phyloP scores from a whole-genome alignment of 2,888 invertebrate species.

The Scaptomyza parva region DNA sequence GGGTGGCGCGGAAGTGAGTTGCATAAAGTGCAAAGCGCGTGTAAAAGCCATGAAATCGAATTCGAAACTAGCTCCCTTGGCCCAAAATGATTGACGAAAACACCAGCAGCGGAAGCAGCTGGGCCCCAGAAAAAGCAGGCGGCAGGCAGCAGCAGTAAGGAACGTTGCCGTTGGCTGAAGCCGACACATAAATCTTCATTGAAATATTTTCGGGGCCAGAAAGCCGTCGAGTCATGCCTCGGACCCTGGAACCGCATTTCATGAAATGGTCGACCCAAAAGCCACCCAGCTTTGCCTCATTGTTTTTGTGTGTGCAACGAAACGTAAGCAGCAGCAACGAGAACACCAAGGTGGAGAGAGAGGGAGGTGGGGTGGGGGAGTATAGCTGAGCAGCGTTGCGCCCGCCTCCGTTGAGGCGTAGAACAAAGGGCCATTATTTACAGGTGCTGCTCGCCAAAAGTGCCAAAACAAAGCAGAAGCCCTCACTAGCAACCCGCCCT shows the following conservation, averaged over 20 bases:
- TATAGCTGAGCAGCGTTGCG: conserved; percentile 26
- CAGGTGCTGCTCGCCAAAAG: conserved; percentile 79
- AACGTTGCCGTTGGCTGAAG: conserved; percentile 60
- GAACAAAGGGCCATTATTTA: conserved; percentile 80
- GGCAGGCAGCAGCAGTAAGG: conserved; percentile 45
- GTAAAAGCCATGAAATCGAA: conserved; percentile 80
- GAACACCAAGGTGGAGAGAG: conserved; percentile 26
- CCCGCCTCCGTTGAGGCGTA: conserved; percentile 68
- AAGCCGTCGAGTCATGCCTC: conserved; percentile 70
- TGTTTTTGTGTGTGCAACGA: conserved; percentile 65
- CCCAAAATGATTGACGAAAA: conserved; percentile 74
- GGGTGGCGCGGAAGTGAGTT: conserved; percentile 73
- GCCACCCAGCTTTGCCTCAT: conserved; percentile 13
- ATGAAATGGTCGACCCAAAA: conserved; percentile 26
- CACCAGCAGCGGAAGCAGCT: conserved; percentile 51
- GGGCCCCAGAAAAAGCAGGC: conserved; percentile 41
- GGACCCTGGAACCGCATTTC: conserved; percentile 46
- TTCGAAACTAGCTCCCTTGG: conserved; percentile 64
- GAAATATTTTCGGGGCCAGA: conserved; percentile 50
- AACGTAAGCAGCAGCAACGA: conserved; percentile 61
- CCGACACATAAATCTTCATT: conserved; percentile 76
- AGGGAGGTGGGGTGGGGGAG: not conserved
- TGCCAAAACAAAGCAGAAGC: conserved; percentile 80
- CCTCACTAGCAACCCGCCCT: conserved; percentile 47
- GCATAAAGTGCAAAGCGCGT: conserved; percentile 78